phyloP scores from a whole-genome alignment of 2,888 invertebrate genomes.

The Rhingia campestris region DNA sequence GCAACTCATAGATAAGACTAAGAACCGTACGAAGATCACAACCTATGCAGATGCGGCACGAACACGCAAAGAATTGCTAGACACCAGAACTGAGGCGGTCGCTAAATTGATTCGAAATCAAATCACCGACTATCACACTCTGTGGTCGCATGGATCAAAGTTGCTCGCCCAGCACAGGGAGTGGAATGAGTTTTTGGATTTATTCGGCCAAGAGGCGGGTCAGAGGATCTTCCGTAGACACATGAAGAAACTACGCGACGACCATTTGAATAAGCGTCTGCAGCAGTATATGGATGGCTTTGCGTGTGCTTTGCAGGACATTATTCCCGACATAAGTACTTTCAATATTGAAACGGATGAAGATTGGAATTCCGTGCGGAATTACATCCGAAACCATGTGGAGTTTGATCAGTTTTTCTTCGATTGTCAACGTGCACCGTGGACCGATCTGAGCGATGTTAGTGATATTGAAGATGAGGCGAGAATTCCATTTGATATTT shows the following conservation, averaged over 20 bases:
- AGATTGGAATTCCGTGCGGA: constrained; percentile 94
- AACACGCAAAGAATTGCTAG: constrained; percentile 93
- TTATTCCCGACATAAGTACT: constrained; percentile 89
- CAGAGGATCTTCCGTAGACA: constrained; percentile 90
- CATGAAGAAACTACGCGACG: constrained; percentile 91
- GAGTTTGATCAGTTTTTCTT: constrained; percentile 97
- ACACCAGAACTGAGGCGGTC: constrained; percentile 95
- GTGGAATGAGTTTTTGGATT: constrained; percentile 93
- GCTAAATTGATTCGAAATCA: constrained; percentile 93
- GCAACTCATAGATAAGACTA: constrained; percentile 95
- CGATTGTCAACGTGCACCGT: constrained; percentile 90
- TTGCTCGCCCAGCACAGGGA: constrained; percentile 94
- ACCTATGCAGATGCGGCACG: constrained; percentile 93
- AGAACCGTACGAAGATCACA: constrained; percentile 86
- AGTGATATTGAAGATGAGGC: constrained; percentile 86
- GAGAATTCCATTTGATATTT: constrained; percentile 95
- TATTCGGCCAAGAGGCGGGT: constrained; percentile 94
- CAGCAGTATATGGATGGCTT: constrained; percentile 90
- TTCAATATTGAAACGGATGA: constrained; percentile 85
- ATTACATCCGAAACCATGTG: constrained; percentile 94
- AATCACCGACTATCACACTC: constrained; percentile 91
- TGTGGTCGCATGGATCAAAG: constrained; percentile 94
- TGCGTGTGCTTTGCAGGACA: constrained; percentile 89
- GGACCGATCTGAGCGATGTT: constrained; percentile 88
- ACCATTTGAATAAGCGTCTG: constrained; percentile 89